Evolutionary conservation across 2,797 vertebrate genomes (phyloP).

Genomic region (Knipowitschia caucasica): DNA sequence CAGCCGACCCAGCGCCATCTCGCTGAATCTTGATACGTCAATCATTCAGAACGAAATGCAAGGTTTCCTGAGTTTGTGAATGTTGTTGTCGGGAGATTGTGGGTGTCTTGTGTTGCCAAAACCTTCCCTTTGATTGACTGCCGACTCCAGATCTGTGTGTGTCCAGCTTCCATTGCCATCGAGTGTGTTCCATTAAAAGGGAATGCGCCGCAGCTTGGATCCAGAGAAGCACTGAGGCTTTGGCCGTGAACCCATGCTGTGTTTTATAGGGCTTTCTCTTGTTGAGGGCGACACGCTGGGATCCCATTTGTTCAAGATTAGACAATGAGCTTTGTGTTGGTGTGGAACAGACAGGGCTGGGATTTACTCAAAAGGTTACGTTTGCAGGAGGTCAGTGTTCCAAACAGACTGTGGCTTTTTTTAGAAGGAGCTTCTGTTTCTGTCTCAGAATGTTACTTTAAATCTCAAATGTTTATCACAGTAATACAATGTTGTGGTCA

Average conservation of each 20-base stretch:
- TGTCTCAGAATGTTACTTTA: too few species aligned
- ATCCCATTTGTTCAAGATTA: background rate
- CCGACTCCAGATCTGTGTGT: conserved; percentile 16
- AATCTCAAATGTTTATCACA: too few species aligned
- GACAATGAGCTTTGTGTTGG: background rate
- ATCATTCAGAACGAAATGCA: conserved; percentile 40
- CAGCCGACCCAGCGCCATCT: too few species aligned
- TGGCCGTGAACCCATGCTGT: conserved; percentile 28
- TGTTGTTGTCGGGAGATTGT: conserved; percentile 12
- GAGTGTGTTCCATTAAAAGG: conserved; percentile 19
- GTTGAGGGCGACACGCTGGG: background rate
- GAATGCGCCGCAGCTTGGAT: conserved; percentile 7
- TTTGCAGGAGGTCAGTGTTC: too few species aligned
- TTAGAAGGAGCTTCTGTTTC: too few species aligned
- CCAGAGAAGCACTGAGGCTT: conserved; percentile 4
- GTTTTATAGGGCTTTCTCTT: conserved; percentile 3
- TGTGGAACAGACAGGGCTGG: too few species aligned
- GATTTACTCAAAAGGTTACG: background rate
- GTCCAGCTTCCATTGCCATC: background rate
- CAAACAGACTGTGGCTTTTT: background rate
- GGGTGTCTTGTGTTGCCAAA: conserved; percentile 23
- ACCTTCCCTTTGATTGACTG: conserved; percentile 34
- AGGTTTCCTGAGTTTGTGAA: conserved; percentile 26
- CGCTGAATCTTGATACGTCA: conserved; percentile 10
- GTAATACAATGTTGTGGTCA: too few species aligned